Conservation (phyloP, 2,888 invertebrate genomes). For the Loripinus fragilis region DNA sequence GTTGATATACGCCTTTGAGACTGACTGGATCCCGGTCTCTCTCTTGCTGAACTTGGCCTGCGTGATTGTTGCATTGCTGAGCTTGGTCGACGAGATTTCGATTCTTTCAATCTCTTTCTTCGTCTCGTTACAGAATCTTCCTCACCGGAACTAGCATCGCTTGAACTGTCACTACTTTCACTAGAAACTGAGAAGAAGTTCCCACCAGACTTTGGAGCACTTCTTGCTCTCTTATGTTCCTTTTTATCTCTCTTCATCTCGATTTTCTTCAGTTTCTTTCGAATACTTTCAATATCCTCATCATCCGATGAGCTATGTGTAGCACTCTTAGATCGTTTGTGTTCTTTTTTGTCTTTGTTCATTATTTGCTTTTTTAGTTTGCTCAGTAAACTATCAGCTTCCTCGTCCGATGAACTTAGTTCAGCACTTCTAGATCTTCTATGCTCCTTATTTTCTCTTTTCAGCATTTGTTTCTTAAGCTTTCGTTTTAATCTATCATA, state of each 20-base stretch:
- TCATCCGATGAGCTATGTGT: background rate
- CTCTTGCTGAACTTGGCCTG: slow-evolving; percentile 22
- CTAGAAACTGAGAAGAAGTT: slow-evolving; percentile 43
- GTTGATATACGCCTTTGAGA: slow-evolving; percentile 41
- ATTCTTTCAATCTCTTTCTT: background rate
- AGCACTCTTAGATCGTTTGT: background rate
- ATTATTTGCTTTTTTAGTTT: slow-evolving; percentile 19
- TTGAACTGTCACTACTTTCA: slow-evolving; percentile 10
- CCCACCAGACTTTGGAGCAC: background rate
- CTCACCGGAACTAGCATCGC: slow-evolving; percentile 28
- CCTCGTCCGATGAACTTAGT: background rate
- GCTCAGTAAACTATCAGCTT: background rate
- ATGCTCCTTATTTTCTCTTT: slow-evolving; percentile 28
- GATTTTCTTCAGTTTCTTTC: background rate
- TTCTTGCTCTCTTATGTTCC: background rate
- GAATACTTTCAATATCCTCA: background rate
- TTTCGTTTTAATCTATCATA: slow-evolving; percentile 27
- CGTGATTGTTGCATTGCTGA: slow-evolving; percentile 31
- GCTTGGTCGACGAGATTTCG: slow-evolving; percentile 28
- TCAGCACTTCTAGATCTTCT: slow-evolving; percentile 22
- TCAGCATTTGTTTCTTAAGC: background rate
- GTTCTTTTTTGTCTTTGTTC: background rate
- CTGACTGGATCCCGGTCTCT: slow-evolving; percentile 14
- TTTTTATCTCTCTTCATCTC: slow-evolving; percentile 22
- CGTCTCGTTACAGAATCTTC: slow-evolving; percentile 24